phyloP scores from a whole-genome alignment of 2,113 vertebrate genomes.

The Heptranchias perlo region DNA sequence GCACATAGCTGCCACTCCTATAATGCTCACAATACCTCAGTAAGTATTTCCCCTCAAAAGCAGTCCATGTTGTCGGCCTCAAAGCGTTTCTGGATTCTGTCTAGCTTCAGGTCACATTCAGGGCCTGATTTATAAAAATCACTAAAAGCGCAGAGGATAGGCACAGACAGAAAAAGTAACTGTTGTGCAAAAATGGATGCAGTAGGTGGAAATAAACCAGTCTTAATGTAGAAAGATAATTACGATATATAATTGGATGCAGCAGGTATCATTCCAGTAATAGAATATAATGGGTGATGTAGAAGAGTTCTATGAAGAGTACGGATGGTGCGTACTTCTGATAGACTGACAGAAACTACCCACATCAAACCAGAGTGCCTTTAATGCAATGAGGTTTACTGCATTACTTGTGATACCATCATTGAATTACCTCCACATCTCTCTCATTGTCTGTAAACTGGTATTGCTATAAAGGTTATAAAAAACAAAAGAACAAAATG shows the following conservation, averaged over 20 bases:
- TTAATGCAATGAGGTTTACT: constrained; percentile 64
- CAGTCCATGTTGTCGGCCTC: constrained; percentile 12
- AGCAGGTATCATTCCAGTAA: not conserved
- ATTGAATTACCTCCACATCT: constrained; percentile 86
- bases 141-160: not conserved
- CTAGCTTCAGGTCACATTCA: not conserved
- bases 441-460: constrained; percentile 95
- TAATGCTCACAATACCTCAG: not conserved
- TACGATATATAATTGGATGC: not conserved
- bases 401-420: constrained; percentile 58
- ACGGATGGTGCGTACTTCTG: constrained; percentile 51
- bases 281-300: constrained; percentile 47
- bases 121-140: not conserved
- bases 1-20: too few species aligned
- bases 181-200: not conserved
- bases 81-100: not conserved
- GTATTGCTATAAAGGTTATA: constrained; percentile 85
- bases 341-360: constrained; percentile 61
- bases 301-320: constrained; percentile 49
- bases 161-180: not conserved
- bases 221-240: not conserved
- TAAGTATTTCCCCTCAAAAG: constrained; percentile 24
- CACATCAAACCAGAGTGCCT: constrained; percentile 64
- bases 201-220: not conserved
- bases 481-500: constrained; percentile 68